Conservation (phyloP, 2,113 vertebrate species). For the Pterocles burchelli region DNA sequence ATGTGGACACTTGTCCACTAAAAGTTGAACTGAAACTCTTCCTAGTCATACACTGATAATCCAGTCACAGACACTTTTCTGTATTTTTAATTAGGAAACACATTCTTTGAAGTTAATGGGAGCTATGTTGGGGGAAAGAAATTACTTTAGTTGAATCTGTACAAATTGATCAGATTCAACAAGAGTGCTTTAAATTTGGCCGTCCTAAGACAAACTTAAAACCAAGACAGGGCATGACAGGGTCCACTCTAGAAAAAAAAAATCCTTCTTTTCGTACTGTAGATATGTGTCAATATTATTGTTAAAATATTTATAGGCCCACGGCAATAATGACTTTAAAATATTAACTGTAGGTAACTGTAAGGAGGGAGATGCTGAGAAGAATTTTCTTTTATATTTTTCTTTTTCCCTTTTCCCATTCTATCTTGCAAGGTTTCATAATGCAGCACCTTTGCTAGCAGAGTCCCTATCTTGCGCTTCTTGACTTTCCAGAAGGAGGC, state of each 20-base stretch:
- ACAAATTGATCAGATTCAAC: not conserved
- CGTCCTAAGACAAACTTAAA: not conserved
- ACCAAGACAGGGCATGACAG: not conserved
- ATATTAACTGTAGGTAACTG: not conserved
- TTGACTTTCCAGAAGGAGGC: not conserved
- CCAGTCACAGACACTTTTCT: not conserved
- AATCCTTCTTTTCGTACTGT: not conserved
- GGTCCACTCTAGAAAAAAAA: not conserved
- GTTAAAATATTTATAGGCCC: not conserved
- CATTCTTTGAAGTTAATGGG: not conserved
- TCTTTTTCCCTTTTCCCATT: not conserved
- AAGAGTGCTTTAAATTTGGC: not conserved
- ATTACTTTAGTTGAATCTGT: not conserved
- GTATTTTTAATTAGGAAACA: not conserved
- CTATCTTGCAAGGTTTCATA: not conserved
- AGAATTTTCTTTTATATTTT: not conserved
- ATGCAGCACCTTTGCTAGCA: not conserved
- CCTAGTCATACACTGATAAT: not conserved
- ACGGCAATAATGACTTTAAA: not conserved
- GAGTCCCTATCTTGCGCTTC: not conserved
- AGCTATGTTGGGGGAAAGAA: not conserved
- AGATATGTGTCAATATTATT: not conserved
- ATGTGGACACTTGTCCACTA: not conserved
- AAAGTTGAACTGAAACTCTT: not conserved
- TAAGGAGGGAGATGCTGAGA: not conserved